Evolutionary conservation across 2,797 vertebrate species (phyloP).

Genomic region (Linurgus olivaceus): DNA sequence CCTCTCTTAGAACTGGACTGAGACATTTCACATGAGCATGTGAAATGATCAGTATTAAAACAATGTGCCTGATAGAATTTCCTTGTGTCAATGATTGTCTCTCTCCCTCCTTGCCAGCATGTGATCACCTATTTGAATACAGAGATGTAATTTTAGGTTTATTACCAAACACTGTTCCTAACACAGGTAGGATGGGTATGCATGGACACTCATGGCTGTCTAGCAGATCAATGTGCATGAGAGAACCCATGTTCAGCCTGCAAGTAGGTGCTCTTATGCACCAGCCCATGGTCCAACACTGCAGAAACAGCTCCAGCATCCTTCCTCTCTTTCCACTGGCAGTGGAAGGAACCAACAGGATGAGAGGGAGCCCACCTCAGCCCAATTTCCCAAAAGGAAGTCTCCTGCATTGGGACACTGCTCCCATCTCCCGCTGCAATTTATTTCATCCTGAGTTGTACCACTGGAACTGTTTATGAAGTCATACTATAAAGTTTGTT

Average conservation of each 20-base stretch:
- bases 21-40: background rate
- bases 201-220: background rate
- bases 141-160: background rate
- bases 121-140: background rate
- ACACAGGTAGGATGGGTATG: background rate
- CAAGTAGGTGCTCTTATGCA: background rate
- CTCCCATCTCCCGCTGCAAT: background rate
- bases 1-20: background rate
- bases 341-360: background rate
- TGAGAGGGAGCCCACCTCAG: background rate
- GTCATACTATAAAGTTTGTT: background rate
- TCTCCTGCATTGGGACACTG: background rate
- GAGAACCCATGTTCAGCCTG: background rate
- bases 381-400: background rate
- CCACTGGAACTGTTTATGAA: background rate
- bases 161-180: background rate
- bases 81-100: background rate
- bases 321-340: background rate
- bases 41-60: background rate
- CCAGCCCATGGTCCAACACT: background rate
- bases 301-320: background rate
- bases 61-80: background rate
- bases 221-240: background rate
- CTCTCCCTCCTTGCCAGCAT: background rate
- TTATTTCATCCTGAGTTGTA: background rate